Conservation (phyloP, 2,888 invertebrate genomes). For the Marasmarcha lunaedactyla region DNA sequence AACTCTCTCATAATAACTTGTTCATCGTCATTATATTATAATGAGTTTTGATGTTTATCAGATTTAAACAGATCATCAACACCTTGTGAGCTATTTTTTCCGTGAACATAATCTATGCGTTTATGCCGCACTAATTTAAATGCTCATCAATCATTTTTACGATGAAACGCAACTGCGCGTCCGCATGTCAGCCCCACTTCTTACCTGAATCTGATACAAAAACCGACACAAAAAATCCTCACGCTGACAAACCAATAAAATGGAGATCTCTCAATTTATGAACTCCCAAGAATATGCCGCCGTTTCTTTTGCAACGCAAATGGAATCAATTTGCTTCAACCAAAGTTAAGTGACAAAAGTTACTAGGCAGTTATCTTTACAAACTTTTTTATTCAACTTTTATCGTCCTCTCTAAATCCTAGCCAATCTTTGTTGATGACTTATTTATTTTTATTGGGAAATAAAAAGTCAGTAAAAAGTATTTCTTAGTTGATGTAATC, state of each 20-base stretch:
- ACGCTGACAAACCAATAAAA: slow-evolving; percentile 48
- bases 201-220: slow-evolving; percentile 39
- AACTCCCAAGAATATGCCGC: slow-evolving; percentile 21
- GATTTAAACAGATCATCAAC: slow-evolving; percentile 37
- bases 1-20: neutral
- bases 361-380: too few relatives aligned
- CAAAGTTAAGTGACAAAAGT: too few relatives aligned
- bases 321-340: too few relatives aligned
- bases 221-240: slow-evolving; percentile 44
- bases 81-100: slow-evolving; percentile 30
- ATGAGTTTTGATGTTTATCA: slow-evolving; percentile 24
- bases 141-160: slow-evolving; percentile 51
- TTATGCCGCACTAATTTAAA: slow-evolving; percentile 43
- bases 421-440: too few relatives aligned
- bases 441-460: slow-evolving; percentile 1
- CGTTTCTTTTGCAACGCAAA: too few relatives aligned
- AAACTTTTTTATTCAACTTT: too few relatives aligned
- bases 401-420: too few relatives aligned
- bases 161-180: slow-evolving; percentile 41
- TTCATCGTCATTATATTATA: slow-evolving; percentile 10
- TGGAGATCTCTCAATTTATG: slow-evolving; percentile 61
- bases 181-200: slow-evolving; percentile 36
- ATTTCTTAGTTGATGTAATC: slow-evolving; percentile 27
- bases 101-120: slow-evolving; percentile 31
- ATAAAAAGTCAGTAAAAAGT: slow-evolving; percentile 1